Percentiles rank a stretch among this genome's conserved stretches.
Conservation (phyloP, 2,888 invertebrate genomes). For the Ceratothoa steindachneri region DNA sequence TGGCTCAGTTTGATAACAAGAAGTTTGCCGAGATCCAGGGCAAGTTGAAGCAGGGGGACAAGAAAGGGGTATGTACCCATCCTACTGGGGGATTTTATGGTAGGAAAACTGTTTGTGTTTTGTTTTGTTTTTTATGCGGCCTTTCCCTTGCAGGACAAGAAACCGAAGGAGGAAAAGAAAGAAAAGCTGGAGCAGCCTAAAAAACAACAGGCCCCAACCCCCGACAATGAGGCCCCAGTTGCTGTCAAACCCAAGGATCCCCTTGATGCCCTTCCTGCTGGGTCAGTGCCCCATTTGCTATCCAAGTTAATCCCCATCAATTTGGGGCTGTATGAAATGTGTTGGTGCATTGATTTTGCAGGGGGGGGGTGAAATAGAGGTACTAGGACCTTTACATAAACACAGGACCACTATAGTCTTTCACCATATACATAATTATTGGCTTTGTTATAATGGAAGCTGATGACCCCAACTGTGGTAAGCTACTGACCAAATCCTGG, state of each 20-base stretch:
- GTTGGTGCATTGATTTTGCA: neutral
- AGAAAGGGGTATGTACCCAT: slow-evolving; percentile 42
- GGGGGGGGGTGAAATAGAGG: neutral
- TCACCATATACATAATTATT: no score
- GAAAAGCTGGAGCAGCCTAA: slow-evolving; percentile 53
- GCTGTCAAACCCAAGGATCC: slow-evolving; percentile 82
- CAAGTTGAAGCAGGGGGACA: slow-evolving; percentile 49
- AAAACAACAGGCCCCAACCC: slow-evolving; percentile 54
- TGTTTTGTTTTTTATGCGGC: slow-evolving; percentile 24
- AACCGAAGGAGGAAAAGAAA: slow-evolving; percentile 55
- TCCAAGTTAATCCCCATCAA: neutral
- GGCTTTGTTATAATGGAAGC: no score
- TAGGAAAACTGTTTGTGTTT: slow-evolving; percentile 8
- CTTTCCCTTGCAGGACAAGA: slow-evolving; percentile 49
- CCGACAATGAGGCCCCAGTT: slow-evolving; percentile 57
- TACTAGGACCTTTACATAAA: neutral
- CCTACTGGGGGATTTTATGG: neutral
- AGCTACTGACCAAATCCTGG: no score
- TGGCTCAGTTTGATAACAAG: slow-evolving; percentile 74
- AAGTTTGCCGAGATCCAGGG: slow-evolving; percentile 59
- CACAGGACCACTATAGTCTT: no score
- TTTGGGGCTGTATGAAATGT: neutral
- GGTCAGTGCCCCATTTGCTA: slow-evolving; percentile 61
- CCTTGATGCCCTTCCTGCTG: slow-evolving; percentile 82
- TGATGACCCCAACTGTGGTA: no score